Evolutionary conservation across 2,113 vertebrate genomes (phyloP).

Genomic region (Nannospalax galili): DNA sequence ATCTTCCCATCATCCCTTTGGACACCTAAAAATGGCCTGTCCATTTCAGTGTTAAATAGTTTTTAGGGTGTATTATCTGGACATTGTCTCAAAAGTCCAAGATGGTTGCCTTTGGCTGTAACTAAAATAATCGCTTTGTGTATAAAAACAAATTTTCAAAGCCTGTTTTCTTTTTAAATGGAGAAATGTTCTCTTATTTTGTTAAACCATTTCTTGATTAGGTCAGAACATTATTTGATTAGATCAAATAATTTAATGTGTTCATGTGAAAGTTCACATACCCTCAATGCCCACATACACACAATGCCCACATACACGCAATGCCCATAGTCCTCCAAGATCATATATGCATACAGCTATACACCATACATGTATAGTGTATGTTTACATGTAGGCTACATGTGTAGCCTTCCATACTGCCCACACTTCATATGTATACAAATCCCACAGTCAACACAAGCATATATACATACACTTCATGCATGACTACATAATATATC

Average conservation of each 20-base stretch:
- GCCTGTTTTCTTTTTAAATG: neutral
- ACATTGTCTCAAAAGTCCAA: conserved; percentile 45
- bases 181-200: neutral
- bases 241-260: neutral
- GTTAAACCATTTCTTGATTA: conserved; percentile 15
- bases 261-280: neutral
- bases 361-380: neutral
- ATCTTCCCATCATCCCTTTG: conserved; percentile 63
- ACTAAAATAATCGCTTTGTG: conserved; percentile 59
- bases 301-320: neutral
- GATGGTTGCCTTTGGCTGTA: conserved; percentile 60
- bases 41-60: conserved; percentile 68
- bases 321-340: neutral
- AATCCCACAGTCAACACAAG: neutral
- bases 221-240: conserved; percentile 21
- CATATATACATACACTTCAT: neutral
- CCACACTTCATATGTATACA: neutral
- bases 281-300: neutral
- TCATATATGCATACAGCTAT: neutral
- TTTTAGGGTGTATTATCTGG: conserved; percentile 62
- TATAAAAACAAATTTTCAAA: conserved; percentile 65
- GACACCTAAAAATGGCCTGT: conserved; percentile 66
- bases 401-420: too few species aligned
- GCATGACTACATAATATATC: neutral
- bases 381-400: too few species aligned